Conservation (phyloP, 2,888 invertebrate species). For the Spialia ferax region DNA sequence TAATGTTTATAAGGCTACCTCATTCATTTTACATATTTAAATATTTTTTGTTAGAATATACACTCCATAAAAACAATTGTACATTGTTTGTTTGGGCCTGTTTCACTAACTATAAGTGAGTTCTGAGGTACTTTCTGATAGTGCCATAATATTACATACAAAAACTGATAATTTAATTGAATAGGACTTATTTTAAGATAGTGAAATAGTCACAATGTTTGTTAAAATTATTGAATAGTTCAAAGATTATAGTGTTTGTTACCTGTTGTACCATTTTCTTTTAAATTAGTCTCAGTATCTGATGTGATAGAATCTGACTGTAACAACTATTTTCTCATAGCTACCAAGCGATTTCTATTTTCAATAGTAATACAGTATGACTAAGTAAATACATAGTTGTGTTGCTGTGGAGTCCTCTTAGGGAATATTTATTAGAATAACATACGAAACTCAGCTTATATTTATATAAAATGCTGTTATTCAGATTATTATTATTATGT, state of each 20-base stretch:
- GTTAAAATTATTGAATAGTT: no score
- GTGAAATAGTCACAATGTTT: no score
- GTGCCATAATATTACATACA: no score
- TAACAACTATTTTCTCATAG: slow-evolving; percentile 30
- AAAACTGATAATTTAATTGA: no score
- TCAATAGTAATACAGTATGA: not conserved
- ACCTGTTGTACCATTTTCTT: not conserved
- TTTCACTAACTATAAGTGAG: no score
- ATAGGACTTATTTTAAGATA: no score
- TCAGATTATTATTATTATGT: slow-evolving; percentile 22
- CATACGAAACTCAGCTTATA: slow-evolving; percentile 20
- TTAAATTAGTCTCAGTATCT: not conserved
- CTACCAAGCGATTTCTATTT: not conserved
- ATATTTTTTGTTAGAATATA: slow-evolving; percentile 18
- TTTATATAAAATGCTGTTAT: slow-evolving; percentile 33
- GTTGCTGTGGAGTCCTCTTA: not conserved
- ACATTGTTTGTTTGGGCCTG: no score
- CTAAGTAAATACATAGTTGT: slow-evolving; percentile 10
- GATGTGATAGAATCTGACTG: slow-evolving; percentile 24
- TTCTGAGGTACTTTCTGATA: no score
- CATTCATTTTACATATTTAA: slow-evolving; percentile 21
- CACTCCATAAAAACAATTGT: not conserved
- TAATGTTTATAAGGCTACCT: slow-evolving; percentile 14
- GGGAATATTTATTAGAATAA: slow-evolving; percentile 24
- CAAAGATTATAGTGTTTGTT: slow-evolving; percentile 17